Evolutionary conservation across 2,888 invertebrate species (phyloP).

Genomic region (Microchrysa polita): DNA sequence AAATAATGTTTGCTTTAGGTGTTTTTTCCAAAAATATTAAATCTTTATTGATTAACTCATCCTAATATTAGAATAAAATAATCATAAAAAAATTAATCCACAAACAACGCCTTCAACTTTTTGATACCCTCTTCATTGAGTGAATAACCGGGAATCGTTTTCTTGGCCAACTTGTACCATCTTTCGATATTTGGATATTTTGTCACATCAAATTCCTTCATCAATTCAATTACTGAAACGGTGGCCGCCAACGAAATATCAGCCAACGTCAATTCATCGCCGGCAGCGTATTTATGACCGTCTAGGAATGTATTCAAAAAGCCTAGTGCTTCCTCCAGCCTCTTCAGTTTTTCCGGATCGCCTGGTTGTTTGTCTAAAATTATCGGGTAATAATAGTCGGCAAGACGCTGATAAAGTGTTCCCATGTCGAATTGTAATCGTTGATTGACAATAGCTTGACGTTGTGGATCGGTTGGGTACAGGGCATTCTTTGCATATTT

Average conservation of each 20-base stretch:
- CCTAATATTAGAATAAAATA: too few relatives aligned
- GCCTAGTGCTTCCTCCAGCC: conserved; percentile 73
- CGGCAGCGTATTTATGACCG: conserved; percentile 76
- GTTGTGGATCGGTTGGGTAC: conserved; percentile 79
- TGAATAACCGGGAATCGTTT: conserved; percentile 69
- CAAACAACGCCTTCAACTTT: conserved; percentile 64
- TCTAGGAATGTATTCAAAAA: conserved; percentile 77
- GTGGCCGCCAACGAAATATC: conserved; percentile 76
- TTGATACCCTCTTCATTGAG: conserved; percentile 69
- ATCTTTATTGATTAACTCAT: too few relatives aligned
- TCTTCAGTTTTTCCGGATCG: conserved; percentile 74
- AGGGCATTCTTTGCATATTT: conserved; percentile 81
- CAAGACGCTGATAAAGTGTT: conserved; percentile 75
- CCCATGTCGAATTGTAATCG: conserved; percentile 83
- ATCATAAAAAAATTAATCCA: too few relatives aligned
- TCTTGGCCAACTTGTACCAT: conserved; percentile 71
- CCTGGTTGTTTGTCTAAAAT: conserved; percentile 70
- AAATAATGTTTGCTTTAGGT: too few relatives aligned
- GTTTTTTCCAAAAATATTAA: too few relatives aligned
- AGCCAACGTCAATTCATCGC: conserved; percentile 78
- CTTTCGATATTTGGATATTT: conserved; percentile 74
- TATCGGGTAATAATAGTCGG: conserved; percentile 75
- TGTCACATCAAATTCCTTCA: conserved; percentile 74
- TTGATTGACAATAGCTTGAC: conserved; percentile 80
- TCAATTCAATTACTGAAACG: conserved; percentile 74